Conservation (phyloP, 2,888 invertebrate species). For the Calameuta idolon region DNA sequence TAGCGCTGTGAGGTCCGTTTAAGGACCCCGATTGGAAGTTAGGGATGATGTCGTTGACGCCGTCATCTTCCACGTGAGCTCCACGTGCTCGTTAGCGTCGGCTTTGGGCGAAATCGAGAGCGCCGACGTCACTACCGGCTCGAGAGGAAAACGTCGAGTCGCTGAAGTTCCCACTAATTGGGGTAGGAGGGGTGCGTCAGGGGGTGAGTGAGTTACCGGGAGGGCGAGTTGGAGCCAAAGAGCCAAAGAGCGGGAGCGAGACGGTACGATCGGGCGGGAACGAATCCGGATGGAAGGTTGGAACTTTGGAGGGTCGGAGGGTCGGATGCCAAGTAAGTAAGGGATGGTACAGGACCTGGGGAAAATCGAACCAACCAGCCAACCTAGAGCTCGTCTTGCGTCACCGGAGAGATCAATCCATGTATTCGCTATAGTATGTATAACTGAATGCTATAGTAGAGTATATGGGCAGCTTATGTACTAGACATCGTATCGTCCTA, state of each 20-base stretch:
- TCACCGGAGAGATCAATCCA: not conserved
- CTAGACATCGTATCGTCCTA: no score
- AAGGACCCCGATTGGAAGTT: no score
- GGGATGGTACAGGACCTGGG: constrained; percentile 30
- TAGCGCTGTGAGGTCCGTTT: no score
- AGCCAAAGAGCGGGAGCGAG: no score
- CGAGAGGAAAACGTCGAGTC: constrained; percentile 28
- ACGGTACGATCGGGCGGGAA: no score
- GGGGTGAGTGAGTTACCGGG: no score
- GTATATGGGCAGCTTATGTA: constrained; percentile 33
- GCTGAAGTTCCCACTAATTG: constrained; percentile 30
- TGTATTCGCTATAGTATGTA: not conserved
- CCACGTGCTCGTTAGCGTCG: constrained; percentile 66
- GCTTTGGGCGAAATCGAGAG: constrained; percentile 64
- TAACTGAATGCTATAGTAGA: not conserved
- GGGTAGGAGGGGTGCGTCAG: constrained; percentile 20
- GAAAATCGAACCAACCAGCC: constrained; percentile 50
- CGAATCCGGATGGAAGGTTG: no score
- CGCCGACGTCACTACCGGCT: constrained; percentile 48
- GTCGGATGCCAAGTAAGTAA: no score
- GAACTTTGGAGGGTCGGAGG: no score
- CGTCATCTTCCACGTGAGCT: constrained; percentile 63
- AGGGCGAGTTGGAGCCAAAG: no score
- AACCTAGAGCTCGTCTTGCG: constrained; percentile 22
- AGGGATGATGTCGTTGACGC: constrained; percentile 34